phyloP scores from a whole-genome alignment of 2,797 vertebrate genomes.

The Triplophysa bombifrons region DNA sequence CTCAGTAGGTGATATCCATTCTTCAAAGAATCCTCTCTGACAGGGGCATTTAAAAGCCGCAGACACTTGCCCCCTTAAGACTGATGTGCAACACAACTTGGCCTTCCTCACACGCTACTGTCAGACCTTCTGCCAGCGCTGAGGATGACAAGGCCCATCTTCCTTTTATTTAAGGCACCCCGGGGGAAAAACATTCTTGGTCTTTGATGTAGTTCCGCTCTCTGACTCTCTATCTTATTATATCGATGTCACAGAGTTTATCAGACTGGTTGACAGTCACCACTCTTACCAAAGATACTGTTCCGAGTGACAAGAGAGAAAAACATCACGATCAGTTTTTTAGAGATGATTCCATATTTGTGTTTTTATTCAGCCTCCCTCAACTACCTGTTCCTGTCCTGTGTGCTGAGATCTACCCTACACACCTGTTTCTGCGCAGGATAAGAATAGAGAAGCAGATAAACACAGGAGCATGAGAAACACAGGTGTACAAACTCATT shows the following conservation, averaged over 20 bases:
- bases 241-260: slow-evolving; percentile 21
- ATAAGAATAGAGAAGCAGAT: background rate
- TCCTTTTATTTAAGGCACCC: slow-evolving; percentile 31
- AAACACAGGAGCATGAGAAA: slow-evolving; percentile 10
- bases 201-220: slow-evolving; percentile 39
- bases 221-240: slow-evolving; percentile 19
- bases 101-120: slow-evolving; percentile 13
- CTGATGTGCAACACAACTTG: slow-evolving; percentile 21
- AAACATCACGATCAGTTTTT: background rate
- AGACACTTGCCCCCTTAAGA: slow-evolving; percentile 30
- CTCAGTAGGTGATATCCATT: slow-evolving; percentile 6
- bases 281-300: background rate
- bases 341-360: background rate
- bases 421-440: slow-evolving; percentile 21
- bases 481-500: background rate
- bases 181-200: slow-evolving; percentile 4
- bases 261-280: background rate
- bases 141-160: slow-evolving; percentile 11
- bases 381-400: background rate
- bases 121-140: slow-evolving; percentile 19
- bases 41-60: slow-evolving; percentile 12
- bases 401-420: background rate
- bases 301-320: background rate
- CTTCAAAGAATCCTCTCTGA: slow-evolving; percentile 40
- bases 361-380: background rate